Evolutionary conservation across 2,797 vertebrate species (phyloP).

Genomic region (Apodemus agrarius): DNA sequence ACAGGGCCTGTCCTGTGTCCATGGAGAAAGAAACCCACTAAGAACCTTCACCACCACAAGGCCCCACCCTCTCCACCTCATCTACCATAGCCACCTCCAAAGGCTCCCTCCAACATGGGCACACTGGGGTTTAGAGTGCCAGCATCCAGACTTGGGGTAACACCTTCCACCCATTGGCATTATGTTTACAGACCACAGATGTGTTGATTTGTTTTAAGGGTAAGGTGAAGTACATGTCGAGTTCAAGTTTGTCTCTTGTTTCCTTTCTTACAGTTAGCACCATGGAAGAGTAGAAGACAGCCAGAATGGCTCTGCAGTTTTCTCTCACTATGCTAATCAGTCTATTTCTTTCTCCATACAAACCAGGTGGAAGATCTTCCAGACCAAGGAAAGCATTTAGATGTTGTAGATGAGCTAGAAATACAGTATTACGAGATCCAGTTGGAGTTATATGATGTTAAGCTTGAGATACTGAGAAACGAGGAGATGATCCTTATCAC

Average conservation of each 20-base stretch:
- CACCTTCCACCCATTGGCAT: background rate
- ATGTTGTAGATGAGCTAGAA: conserved; percentile 92
- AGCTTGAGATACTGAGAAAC: conserved; percentile 95
- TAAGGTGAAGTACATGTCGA: background rate
- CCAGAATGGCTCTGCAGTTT: background rate
- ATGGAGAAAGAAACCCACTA: background rate
- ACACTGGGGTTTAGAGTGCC: background rate
- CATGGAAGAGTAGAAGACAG: background rate
- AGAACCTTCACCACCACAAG: background rate
- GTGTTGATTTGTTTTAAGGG: background rate
- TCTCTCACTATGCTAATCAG: conserved; percentile 43
- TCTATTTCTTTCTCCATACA: conserved; percentile 60
- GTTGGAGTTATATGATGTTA: conserved; percentile 94
- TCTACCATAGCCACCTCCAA: background rate
- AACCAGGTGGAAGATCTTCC: conserved; percentile 90
- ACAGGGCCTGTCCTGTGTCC: background rate
- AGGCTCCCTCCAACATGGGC: background rate
- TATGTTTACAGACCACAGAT: conserved; percentile 6
- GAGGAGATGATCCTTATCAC: conserved; percentile 95
- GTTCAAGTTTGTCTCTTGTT: conserved; percentile 33
- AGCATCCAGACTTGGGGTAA: background rate
- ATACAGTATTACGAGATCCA: conserved; percentile 95
- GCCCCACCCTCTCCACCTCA: background rate
- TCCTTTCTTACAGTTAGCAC: conserved; percentile 2
- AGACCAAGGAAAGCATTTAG: conserved; percentile 81